Evolutionary conservation across 2,888 invertebrate species (phyloP), one percentile per base, ranked within the genome.

Genomic region (Cryptus armator): DNA sequence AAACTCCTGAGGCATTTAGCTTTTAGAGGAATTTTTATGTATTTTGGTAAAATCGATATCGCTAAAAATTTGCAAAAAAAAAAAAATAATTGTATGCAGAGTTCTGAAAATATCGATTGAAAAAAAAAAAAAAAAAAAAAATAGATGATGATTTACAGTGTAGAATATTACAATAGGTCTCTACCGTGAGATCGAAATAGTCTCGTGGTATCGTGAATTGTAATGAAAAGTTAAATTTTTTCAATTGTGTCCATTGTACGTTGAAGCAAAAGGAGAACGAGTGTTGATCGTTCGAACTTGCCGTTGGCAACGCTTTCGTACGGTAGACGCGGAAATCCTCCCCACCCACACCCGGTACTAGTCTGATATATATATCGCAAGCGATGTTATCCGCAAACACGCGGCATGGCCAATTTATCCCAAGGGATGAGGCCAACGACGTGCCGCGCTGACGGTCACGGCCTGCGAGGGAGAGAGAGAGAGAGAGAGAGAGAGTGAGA

Each of bases 331-430:
- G 53, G 53, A 29, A 62, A n/a, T 29, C 29, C 62, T 29, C 37
- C 24, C 53, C 56, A 19, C 6, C 56, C 37, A 16, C 24, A 32
- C 51, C 66, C 66, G 37, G 32, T 32, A 24, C 51, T 90, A 86
- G 89, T 82, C 87, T 84, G 86, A 84, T 88, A 89, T 91, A 91
- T 90, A 91, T 90, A 88, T 90, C 88, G 89, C 62, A 32, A 62
- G 88, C 91, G 89, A 92, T 93, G 93, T 93, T 92, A 92, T 92
- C 91, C 92, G 90, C 92, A 92, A 93, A 93, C 92, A 93, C 92
- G 91, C 90, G 91, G 90, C 91, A 91, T 89, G 92, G 90, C 92
- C 93, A 93, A 93, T 93, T 93, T 92, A 92, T 93, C 93, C 93
- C 92, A 89, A 90, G 92, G 91, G 92, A 93, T 90, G 92, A 90